Conservation (phyloP, 2,113 vertebrate genomes). For the Panthera uncia region DNA sequence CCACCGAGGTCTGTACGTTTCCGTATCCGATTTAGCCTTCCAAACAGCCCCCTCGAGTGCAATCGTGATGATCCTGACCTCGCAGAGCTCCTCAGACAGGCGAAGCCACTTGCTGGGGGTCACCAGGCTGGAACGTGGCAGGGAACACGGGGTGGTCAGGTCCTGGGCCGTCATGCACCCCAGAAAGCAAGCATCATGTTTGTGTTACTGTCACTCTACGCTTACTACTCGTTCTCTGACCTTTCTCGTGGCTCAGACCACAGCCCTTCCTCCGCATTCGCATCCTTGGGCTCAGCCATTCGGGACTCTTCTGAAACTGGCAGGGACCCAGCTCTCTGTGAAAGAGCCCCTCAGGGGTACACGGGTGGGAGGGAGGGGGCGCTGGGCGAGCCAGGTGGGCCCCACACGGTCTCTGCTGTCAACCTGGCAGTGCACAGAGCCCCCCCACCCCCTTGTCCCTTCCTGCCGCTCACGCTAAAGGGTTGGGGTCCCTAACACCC, state of each 20-base stretch:
- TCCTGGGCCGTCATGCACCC: neutral
- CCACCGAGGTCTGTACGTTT: rapidly evolving
- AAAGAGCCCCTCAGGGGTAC: neutral
- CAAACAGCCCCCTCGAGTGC: neutral
- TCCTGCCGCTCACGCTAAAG: neutral
- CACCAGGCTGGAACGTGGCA: neutral
- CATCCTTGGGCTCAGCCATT: neutral
- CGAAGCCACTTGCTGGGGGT: neutral
- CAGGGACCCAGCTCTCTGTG: neutral
- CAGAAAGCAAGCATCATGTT: rapidly evolving
- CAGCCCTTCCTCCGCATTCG: neutral
- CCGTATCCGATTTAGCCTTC: neutral
- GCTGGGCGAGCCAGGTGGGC: neutral
- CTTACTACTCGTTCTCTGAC: neutral
- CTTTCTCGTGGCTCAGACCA: neutral
- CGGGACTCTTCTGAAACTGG: neutral
- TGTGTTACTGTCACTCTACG: neutral
- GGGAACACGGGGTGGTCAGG: neutral
- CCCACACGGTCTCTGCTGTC: neutral
- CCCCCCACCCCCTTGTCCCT: neutral
- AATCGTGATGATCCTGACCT: neutral
- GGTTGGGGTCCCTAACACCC: conserved; percentile 49
- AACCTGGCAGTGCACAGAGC: neutral
- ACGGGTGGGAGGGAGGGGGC: neutral
- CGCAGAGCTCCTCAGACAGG: neutral